Evolutionary conservation across 2,888 invertebrate species (phyloP).

Genomic region (Stenurella melanura): DNA sequence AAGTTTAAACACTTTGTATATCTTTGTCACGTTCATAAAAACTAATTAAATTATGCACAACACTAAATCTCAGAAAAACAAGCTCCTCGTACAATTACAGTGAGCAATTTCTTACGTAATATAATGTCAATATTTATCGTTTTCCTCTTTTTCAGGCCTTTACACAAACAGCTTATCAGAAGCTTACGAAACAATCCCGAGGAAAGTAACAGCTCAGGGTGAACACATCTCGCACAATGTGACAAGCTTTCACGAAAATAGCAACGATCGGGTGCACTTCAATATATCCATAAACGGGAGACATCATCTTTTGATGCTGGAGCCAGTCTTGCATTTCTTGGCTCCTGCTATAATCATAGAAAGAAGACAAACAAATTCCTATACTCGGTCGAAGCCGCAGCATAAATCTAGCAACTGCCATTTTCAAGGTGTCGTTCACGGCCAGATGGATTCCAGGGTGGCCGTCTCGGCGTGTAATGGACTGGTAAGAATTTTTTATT

Average conservation of each 20-base stretch:
- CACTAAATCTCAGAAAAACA: not conserved
- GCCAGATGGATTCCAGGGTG: conserved; percentile 81
- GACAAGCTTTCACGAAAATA: conserved; percentile 75
- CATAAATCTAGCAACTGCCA: conserved; percentile 81
- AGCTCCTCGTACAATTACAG: not conserved
- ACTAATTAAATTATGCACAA: no score
- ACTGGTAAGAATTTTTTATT: conserved; percentile 79
- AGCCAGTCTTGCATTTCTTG: conserved; percentile 80
- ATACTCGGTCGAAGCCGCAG: conserved; percentile 75
- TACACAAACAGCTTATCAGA: conserved; percentile 74
- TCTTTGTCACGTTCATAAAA: no score
- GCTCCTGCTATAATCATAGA: conserved; percentile 84
- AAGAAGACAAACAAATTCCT: conserved; percentile 76
- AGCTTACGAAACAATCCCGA: conserved; percentile 78
- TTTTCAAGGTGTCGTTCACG: conserved; percentile 85
- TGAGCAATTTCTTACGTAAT: not conserved
- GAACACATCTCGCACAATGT: conserved; percentile 67
- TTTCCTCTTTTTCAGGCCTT: conserved; percentile 69
- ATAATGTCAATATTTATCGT: not conserved
- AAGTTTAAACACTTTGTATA: no score
- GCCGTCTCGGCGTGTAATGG: conserved; percentile 90
- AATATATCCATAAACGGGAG: conserved; percentile 71
- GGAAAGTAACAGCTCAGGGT: conserved; percentile 78
- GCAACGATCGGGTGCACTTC: conserved; percentile 74
- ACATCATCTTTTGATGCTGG: conserved; percentile 70